phyloP scores from a whole-genome alignment of 2,113 vertebrate species.

The Orycteropus afer region DNA sequence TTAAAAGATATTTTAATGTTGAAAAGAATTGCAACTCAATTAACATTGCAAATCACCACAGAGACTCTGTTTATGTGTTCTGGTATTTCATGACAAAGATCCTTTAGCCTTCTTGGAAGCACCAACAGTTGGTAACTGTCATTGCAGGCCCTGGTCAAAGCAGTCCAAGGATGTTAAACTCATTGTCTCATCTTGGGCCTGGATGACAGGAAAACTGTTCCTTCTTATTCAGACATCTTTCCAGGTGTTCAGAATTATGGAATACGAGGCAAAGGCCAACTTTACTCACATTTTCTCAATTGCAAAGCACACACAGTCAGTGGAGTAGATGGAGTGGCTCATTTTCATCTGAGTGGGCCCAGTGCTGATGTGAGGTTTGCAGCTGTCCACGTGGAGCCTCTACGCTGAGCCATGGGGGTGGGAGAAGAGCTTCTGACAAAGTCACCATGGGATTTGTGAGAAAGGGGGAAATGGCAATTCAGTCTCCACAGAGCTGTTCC shows the following conservation, averaged over 20 bases:
- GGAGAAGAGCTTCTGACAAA: no score
- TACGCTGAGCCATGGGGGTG: background rate
- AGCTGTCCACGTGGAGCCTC: rapidly evolving
- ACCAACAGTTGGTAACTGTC: background rate
- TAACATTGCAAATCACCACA: background rate
- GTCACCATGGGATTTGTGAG: rapidly evolving
- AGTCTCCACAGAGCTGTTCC: background rate
- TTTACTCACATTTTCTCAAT: background rate
- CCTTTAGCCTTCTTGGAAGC: background rate
- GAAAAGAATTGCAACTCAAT: background rate
- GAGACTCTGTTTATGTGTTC: background rate
- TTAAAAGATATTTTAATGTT: background rate
- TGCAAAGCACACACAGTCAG: rapidly evolving
- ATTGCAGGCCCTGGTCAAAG: background rate
- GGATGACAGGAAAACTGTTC: background rate
- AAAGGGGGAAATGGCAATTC: rapidly evolving
- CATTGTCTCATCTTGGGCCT: background rate
- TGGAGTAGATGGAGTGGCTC: background rate
- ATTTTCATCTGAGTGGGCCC: rapidly evolving
- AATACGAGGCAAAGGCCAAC: background rate
- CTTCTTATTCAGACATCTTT: background rate
- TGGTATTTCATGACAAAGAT: background rate
- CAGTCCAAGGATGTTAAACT: background rate
- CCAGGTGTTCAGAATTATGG: background rate
- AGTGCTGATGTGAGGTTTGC: background rate